phyloP scores from a whole-genome alignment of 2,113 vertebrate species.

The Heptranchias perlo region DNA sequence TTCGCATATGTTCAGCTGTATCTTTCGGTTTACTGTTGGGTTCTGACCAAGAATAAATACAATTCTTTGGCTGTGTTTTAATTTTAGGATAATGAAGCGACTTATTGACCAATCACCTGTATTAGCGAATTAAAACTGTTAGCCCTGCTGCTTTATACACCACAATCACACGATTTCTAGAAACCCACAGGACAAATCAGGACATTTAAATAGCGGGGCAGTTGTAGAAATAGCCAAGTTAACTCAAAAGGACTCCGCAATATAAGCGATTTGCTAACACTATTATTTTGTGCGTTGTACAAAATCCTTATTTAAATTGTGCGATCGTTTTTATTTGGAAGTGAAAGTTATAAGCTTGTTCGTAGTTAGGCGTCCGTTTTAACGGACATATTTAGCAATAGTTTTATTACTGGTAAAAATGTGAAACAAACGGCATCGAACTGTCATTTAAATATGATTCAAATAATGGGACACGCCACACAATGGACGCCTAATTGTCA shows the following conservation, averaged over 20 bases:
- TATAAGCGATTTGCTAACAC: neutral
- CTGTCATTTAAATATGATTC: neutral
- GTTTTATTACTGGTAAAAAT: neutral
- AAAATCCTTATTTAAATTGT: neutral
- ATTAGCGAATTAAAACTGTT: neutral
- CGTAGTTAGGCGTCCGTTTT: neutral
- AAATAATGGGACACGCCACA: no score
- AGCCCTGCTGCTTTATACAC: neutral
- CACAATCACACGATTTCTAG: neutral
- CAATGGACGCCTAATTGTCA: neutral
- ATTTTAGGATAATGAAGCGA: neutral
- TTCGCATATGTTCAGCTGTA: neutral
- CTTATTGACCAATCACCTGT: neutral
- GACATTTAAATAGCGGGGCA: neutral
- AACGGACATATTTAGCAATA: neutral
- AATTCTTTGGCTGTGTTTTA: neutral
- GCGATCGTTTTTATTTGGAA: neutral
- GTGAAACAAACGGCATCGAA: neutral
- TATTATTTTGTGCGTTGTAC: neutral
- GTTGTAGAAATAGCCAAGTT: neutral
- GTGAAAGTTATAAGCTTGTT: neutral
- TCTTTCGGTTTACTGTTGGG: no score
- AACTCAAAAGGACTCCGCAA: neutral
- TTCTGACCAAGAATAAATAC: neutral
- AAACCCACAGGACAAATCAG: neutral